Evolutionary conservation across 2,113 vertebrate species (phyloP).

Genomic region (human): DNA sequence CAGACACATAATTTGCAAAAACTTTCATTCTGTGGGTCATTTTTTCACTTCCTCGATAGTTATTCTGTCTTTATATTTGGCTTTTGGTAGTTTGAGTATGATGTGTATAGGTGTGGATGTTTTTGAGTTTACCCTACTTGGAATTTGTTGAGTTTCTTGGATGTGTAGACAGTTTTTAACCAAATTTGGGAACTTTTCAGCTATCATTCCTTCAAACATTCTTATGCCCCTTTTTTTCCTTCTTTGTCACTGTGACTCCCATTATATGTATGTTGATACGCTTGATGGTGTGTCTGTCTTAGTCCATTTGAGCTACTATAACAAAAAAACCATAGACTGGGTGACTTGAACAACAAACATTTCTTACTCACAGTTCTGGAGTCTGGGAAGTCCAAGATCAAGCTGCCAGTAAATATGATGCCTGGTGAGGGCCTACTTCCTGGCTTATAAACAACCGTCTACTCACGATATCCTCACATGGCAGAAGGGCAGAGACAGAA

Average conservation of each 20-base stretch:
- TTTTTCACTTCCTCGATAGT: background rate
- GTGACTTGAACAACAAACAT: background rate
- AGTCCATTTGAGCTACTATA: background rate
- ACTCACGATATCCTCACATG: background rate
- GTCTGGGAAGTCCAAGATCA: background rate
- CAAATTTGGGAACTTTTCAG: background rate
- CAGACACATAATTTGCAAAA: background rate
- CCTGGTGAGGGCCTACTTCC: background rate
- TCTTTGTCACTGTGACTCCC: background rate
- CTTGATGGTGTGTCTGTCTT: background rate
- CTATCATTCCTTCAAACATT: background rate
- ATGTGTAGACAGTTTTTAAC: background rate
- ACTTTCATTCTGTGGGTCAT: background rate
- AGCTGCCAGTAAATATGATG: background rate
- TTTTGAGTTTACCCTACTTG: background rate
- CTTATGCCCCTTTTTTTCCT: background rate
- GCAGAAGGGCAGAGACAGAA: background rate
- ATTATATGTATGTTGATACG: background rate
- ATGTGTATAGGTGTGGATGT: background rate
- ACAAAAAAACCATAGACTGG: background rate
- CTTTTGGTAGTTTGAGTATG: background rate
- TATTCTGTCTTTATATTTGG: background rate
- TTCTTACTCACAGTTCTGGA: background rate
- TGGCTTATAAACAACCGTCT: background rate
- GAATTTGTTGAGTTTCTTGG: background rate